Percentiles rank a stretch among this genome's conserved stretches.
These are phyloP conservation scores for Andrena fulva DNA, from an alignment of 2,888 invertebrate genomes.

Conservation along the genomic window DNA sequence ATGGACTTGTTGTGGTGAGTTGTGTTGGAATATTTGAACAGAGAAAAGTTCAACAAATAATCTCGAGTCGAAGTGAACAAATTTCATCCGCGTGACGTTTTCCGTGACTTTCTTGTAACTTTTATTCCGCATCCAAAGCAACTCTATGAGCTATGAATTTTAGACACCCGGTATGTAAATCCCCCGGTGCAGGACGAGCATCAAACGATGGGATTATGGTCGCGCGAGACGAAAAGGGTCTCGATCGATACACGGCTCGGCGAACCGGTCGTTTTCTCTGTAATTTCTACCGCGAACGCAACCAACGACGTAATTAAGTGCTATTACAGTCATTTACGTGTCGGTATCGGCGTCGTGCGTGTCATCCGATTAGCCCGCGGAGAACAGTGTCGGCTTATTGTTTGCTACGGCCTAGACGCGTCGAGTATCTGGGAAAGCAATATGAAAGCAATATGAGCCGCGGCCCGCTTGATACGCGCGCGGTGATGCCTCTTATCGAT, in stretches of 20 bases:
- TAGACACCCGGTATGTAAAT: constrained; percentile 9
- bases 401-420: not conserved
- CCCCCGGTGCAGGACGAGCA: not conserved
- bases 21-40: too few species aligned
- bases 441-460: not conserved
- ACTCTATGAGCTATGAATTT: not conserved
- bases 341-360: not conserved
- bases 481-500: constrained; percentile 21
- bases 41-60: not conserved
- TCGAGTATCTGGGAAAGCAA: constrained; percentile 1
- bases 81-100: not conserved
- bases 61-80: not conserved
- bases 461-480: not conserved
- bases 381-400: not conserved
- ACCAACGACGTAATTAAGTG: not conserved
- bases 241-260: constrained; percentile 8
- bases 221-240: constrained; percentile 17
- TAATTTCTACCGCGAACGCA: not conserved
- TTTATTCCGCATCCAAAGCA: not conserved
- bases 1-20: too few species aligned
- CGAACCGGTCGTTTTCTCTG: not conserved
- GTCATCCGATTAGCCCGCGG: not conserved
- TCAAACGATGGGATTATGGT: constrained; percentile 7
- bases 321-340: not conserved
- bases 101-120: not conserved